phyloP scores from a whole-genome alignment of 2,113 vertebrate species.

The Pachypanchax playfairii region DNA sequence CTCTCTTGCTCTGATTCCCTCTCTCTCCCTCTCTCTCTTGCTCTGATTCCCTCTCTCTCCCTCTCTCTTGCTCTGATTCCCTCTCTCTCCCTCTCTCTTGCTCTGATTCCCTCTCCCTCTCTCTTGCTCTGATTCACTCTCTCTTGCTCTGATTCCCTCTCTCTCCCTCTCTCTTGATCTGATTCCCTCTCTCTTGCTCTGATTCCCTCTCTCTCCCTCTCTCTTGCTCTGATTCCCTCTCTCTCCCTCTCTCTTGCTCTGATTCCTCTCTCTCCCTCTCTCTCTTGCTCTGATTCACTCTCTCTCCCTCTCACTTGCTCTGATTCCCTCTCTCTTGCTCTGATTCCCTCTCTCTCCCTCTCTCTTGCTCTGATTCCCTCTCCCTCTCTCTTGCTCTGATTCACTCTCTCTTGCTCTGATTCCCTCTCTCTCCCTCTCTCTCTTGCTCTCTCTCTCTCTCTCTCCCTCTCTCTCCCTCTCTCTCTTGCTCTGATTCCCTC shows the following conservation, averaged over 20 bases:
- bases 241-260: not conserved
- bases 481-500: no score
- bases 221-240: no score
- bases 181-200: no score
- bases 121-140: no score
- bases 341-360: not conserved
- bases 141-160: constrained; percentile 9
- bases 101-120: not conserved
- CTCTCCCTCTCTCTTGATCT: constrained; percentile 38
- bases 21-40: constrained; percentile 29
- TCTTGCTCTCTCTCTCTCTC: no score
- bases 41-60: constrained; percentile 14
- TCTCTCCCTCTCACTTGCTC: constrained; percentile 11
- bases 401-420: constrained; percentile 7
- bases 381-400: no score
- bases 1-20: constrained; percentile 6
- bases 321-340: not conserved
- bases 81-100: not conserved
- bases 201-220: not conserved
- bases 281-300: constrained; percentile 8
- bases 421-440: constrained; percentile 19
- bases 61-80: no score
- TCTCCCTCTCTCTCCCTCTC: constrained; percentile 4
- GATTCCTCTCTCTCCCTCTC: not conserved
- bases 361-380: no score